Conservation (phyloP, 2,888 invertebrate genomes). For the Lapara coniferarum region DNA sequence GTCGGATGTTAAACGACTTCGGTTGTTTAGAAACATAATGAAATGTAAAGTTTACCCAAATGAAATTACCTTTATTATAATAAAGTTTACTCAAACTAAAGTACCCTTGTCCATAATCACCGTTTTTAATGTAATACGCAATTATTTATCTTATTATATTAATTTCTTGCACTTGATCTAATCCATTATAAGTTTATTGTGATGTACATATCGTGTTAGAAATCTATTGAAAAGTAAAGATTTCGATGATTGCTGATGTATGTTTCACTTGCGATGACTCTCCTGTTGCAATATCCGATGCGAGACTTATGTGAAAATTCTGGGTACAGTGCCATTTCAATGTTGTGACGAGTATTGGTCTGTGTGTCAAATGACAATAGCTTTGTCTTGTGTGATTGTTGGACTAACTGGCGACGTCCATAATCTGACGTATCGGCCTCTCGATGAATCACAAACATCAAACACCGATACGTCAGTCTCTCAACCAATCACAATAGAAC, state of each 20-base stretch:
- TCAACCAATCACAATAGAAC: too few species aligned
- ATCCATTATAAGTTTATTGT: slow-evolving; percentile 39
- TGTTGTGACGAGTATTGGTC: slow-evolving; percentile 52
- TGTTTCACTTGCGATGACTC: slow-evolving; percentile 37
- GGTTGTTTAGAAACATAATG: not conserved
- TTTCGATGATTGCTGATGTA: slow-evolving; percentile 17
- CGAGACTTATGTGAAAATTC: slow-evolving; percentile 40
- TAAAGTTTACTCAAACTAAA: slow-evolving; percentile 28
- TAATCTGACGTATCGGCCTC: too few species aligned
- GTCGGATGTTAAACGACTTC: slow-evolving; percentile 10
- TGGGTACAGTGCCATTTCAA: slow-evolving; percentile 70
- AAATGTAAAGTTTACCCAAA: slow-evolving; percentile 5
- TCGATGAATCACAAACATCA: too few species aligned
- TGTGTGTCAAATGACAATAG: slow-evolving; percentile 36
- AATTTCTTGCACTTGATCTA: slow-evolving; percentile 32
- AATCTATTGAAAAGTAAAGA: slow-evolving; percentile 36
- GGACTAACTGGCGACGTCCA: slow-evolving; percentile 23
- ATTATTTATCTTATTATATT: slow-evolving; percentile 21
- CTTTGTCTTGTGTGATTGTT: slow-evolving; percentile 34
- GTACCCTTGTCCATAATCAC: slow-evolving; percentile 38
- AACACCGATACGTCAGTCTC: too few species aligned
- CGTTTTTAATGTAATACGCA: slow-evolving; percentile 19
- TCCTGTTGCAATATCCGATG: slow-evolving; percentile 45
- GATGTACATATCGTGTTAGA: slow-evolving; percentile 56
- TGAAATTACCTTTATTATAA: not conserved